Evolutionary conservation across 2,888 invertebrate genomes (phyloP), one percentile per base, ranked within the genome.

Genomic region (Lacanobia wlatinum): DNA sequence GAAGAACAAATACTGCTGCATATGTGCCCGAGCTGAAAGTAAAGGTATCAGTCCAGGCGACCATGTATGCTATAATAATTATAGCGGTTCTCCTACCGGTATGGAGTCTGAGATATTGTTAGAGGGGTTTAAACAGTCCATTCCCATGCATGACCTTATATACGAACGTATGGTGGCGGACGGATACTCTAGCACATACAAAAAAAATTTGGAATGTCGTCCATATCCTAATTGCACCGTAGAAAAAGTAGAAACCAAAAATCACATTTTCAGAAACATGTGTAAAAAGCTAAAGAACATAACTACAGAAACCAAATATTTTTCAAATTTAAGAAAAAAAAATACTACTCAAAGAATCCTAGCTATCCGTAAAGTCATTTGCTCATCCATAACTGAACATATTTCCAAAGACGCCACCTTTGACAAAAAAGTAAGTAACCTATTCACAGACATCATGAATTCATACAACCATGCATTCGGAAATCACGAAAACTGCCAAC

Each of bases 401-500:
- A 60, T 43, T 23, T 60, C 23, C 0, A 28, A 46, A 46, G 60
- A 46, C 23, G 46, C 43, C 0, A 61, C 0, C 23, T 61, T 61
- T 1, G 60, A 61, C 23, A 61, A 0, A 0, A 61, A 61, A 61
- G 60, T 61, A 21, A 59, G 10, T 58, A 58, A 3, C 58, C 18
- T 60, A 23, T 60, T 23, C 23, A 60, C 46, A 46, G 23, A 61
- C 1, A 61, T 61, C 61, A 28, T 34, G 28, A 61, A 61, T 61
- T 48, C 61, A 1, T 61, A 61, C 48, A 61, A 61, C 4, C 61
- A 61, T 48, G 61, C 61, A 61, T 61, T 61, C n/a, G 61, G 61
- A 61, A 61, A 61, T 2, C 28, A 34, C 28, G 61, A 61, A 40
- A 50, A 52, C n/a, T 68, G 67, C 60, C 60, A 53, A 53, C 68